phyloP scores from a whole-genome alignment of 2,113 vertebrate species.

The Oplegnathus fasciatus region DNA sequence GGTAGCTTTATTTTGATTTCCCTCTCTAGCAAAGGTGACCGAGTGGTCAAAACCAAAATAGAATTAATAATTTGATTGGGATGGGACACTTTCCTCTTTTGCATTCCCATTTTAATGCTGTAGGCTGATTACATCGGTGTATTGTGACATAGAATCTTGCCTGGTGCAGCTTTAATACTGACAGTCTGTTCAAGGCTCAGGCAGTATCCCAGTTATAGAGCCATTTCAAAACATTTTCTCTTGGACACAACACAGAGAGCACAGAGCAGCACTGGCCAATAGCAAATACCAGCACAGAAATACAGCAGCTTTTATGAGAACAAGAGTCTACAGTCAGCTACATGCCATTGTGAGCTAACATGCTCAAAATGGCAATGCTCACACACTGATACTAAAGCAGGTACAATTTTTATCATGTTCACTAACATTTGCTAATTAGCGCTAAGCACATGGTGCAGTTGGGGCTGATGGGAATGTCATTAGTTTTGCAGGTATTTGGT shows the following conservation, averaged over 20 bases:
- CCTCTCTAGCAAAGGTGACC: background rate
- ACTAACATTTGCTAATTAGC: background rate
- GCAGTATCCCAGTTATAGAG: slow-evolving; percentile 21
- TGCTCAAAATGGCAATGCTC: background rate
- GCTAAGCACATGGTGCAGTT: background rate
- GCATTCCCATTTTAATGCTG: background rate
- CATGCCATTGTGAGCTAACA: slow-evolving; percentile 4
- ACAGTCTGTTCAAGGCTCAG: slow-evolving; percentile 22
- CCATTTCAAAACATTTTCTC: slow-evolving; percentile 44
- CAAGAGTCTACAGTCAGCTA: background rate
- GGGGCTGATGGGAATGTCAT: background rate
- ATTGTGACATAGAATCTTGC: slow-evolving; percentile 4
- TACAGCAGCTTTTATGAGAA: slow-evolving; percentile 17
- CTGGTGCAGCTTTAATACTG: slow-evolving; percentile 8
- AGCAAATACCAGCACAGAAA: slow-evolving; percentile 43
- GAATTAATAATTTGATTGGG: background rate
- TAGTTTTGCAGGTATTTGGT: too few species aligned
- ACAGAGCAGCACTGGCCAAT: slow-evolving; percentile 29
- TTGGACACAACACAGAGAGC: slow-evolving; percentile 33
- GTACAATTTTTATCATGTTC: background rate
- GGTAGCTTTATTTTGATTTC: background rate
- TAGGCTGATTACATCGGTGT: background rate
- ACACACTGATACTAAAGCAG: background rate
- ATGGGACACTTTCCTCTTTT: background rate
- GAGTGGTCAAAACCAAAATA: background rate